phyloP scores from a whole-genome alignment of 2,113 vertebrate species.

The Columbina picui region DNA sequence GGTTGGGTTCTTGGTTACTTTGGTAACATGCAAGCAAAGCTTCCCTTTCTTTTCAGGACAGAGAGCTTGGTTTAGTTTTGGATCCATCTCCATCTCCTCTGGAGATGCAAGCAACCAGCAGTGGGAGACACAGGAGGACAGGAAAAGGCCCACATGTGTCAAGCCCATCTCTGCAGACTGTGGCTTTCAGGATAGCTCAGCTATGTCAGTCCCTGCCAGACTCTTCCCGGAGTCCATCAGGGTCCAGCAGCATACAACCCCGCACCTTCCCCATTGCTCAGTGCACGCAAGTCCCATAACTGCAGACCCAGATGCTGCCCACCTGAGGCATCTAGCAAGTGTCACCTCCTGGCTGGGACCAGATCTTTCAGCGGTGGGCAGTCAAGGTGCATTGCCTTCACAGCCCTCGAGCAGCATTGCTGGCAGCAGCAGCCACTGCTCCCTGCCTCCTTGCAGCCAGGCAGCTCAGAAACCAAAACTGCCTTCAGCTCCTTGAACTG shows the following conservation, averaged over 20 bases:
- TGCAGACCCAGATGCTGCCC: not conserved
- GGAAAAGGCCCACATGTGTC: not conserved
- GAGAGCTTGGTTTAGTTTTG: not conserved
- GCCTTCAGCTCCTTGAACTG: not conserved
- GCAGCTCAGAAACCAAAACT: not conserved
- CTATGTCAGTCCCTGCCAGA: not conserved
- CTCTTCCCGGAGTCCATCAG: not conserved
- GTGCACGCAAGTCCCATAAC: not conserved
- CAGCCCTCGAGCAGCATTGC: not conserved
- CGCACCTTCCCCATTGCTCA: not conserved
- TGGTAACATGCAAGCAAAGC: conserved; percentile 64
- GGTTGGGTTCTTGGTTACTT: conserved; percentile 56
- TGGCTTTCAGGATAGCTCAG: not conserved
- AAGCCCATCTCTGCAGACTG: not conserved
- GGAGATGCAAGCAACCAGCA: not conserved
- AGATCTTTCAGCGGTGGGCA: not conserved
- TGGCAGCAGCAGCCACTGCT: not conserved
- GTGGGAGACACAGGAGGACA: fast-evolving
- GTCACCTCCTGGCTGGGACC: not conserved
- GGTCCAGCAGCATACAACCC: not conserved
- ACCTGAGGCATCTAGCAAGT: not conserved
- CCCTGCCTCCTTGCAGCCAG: not conserved
- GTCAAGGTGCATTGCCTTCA: not conserved
- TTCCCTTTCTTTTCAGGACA: conserved; percentile 23
- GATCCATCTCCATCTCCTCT: not conserved